Percentiles rank a stretch among this genome's conserved stretches.
phyloP scores from a whole-genome alignment of 2,797 vertebrate genomes.

The Anguilla megastoma region DNA sequence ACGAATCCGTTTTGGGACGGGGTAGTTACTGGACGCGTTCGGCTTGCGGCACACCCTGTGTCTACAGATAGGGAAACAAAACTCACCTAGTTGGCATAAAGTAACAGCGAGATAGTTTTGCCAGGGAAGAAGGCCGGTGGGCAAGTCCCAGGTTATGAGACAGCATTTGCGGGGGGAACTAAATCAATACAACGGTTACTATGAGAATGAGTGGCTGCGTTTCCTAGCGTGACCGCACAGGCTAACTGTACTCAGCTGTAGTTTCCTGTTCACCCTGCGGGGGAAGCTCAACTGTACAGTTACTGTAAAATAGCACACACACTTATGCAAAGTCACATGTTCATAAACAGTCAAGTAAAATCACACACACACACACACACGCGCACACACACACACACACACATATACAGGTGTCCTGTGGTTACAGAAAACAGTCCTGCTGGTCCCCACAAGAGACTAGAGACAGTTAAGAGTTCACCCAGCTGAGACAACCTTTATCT shows the following conservation, averaged over 20 bases:
- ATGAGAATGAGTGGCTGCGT: neutral
- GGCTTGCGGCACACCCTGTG: no score
- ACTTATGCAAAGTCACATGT: neutral
- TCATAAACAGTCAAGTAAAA: neutral
- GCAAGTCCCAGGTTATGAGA: neutral
- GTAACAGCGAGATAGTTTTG: neutral
- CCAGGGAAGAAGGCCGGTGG: no score
- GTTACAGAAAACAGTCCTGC: neutral
- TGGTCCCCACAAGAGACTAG: conserved; percentile 17
- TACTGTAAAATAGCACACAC: neutral
- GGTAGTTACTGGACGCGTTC: neutral
- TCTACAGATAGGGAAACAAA: neutral
- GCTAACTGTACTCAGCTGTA: neutral
- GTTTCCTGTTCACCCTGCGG: neutral
- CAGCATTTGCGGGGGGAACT: neutral
- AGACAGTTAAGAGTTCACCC: conserved; percentile 26
- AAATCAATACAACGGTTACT: neutral
- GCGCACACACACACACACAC: neutral
- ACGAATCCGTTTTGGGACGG: neutral
- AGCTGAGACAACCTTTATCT: conserved; percentile 21
- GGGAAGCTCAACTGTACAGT: neutral
- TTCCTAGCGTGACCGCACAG: neutral
- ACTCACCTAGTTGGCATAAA: neutral
- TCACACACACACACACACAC: neutral
- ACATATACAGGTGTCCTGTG: conserved; percentile 3